phyloP scores from a whole-genome alignment of 2,888 invertebrate genomes.

The Aphidius colemani region DNA sequence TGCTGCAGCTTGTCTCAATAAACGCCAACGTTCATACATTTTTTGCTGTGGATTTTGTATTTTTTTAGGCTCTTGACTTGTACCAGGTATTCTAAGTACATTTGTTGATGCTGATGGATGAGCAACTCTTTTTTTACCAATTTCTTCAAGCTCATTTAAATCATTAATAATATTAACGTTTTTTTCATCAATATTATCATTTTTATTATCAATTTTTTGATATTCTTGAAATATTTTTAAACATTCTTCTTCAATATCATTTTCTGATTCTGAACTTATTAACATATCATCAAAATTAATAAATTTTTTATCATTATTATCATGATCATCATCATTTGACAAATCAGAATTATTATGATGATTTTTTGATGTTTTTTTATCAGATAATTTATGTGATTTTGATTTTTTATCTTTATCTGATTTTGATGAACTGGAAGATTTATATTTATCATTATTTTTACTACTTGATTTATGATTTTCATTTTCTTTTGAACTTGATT shows the following conservation, averaged over 20 bases:
- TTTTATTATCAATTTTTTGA: slow-evolving; percentile 48
- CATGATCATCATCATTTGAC: slow-evolving; percentile 39
- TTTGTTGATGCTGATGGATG: slow-evolving; percentile 61
- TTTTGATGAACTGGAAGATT: slow-evolving; percentile 45
- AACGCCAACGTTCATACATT: slow-evolving; percentile 56
- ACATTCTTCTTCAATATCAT: slow-evolving; percentile 81
- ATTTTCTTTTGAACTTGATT: slow-evolving; percentile 37
- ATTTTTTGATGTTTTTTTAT: slow-evolving; percentile 40
- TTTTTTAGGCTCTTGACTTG: slow-evolving; percentile 45
- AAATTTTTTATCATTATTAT: slow-evolving; percentile 33
- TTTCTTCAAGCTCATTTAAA: slow-evolving; percentile 42
- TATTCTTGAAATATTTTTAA: slow-evolving; percentile 78
- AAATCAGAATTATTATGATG: slow-evolving; percentile 48
- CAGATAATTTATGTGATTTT: slow-evolving; percentile 42
- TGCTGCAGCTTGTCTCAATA: slow-evolving; percentile 47
- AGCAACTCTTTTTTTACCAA: slow-evolving; percentile 74
- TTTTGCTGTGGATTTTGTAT: slow-evolving; percentile 48
- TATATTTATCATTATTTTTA: slow-evolving; percentile 40
- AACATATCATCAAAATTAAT: slow-evolving; percentile 53
- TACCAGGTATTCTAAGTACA: slow-evolving; percentile 41
- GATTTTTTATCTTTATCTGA: slow-evolving; percentile 39
- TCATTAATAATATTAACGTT: slow-evolving; percentile 38
- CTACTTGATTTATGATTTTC: slow-evolving; percentile 40
- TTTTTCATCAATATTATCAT: slow-evolving; percentile 38
- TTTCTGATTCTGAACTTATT: slow-evolving; percentile 65